Conservation (phyloP, 1,140 invertebrate genomes). For the Hestina assimilis region DNA sequence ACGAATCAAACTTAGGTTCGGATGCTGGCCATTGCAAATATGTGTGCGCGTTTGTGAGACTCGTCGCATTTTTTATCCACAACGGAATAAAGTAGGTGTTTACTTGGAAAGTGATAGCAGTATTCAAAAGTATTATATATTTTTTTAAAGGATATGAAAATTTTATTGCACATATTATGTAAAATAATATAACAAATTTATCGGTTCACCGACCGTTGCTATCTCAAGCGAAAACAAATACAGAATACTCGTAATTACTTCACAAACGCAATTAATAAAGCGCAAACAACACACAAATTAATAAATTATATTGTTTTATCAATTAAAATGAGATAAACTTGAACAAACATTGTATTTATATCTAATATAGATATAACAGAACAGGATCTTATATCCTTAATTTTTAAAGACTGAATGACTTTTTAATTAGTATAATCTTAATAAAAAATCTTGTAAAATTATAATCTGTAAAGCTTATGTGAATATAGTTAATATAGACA, state of each 20-base stretch:
- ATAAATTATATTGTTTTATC: background rate
- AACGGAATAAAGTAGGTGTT: too few species aligned
- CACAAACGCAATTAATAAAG: background rate
- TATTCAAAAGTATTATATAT: too few species aligned
- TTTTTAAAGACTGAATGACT: background rate
- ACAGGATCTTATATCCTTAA: background rate
- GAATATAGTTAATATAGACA: too few species aligned
- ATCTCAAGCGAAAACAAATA: background rate
- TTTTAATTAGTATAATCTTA: too few species aligned
- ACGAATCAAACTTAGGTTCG: too few species aligned
- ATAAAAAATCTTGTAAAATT: too few species aligned
- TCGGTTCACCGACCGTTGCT: background rate
- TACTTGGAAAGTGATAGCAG: too few species aligned
- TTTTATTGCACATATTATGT: background rate
- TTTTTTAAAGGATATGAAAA: background rate
- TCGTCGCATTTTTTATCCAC: too few species aligned
- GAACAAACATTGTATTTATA: background rate
- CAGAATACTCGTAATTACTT: background rate
- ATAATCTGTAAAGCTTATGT: too few species aligned
- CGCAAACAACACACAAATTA: background rate
- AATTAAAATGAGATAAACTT: background rate
- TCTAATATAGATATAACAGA: too few species aligned
- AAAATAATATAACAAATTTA: background rate
- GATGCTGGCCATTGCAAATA: too few species aligned
- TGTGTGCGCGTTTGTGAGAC: too few species aligned